Conservation (phyloP, 2,113 vertebrate genomes). For the Noctilio leporinus region DNA sequence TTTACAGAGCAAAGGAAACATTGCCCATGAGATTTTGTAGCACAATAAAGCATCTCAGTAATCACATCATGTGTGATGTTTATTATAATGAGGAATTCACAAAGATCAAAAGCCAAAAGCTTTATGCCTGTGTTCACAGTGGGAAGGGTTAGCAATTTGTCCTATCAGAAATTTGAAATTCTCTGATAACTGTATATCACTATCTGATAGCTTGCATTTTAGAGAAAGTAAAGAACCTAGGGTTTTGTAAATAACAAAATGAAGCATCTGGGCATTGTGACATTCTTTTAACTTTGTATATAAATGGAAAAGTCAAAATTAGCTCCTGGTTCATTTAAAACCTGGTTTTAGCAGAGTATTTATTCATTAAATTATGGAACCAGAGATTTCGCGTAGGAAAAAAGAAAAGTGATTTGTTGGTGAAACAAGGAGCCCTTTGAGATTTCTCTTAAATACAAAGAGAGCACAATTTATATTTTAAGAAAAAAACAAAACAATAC, state of each 20-base stretch:
- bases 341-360: not conserved
- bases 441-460: conserved; percentile 1
- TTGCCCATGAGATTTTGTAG: not conserved
- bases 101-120: not conserved
- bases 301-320: not conserved
- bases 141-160: not conserved
- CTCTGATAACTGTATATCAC: not conserved
- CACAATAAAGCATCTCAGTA: not conserved
- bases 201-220: not conserved
- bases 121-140: not conserved
- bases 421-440: not conserved
- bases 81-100: not conserved
- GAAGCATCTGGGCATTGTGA: not conserved
- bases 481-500: not conserved
- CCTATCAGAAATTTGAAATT: not conserved
- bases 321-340: not conserved
- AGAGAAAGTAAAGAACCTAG: not conserved
- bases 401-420: not conserved
- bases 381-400: not conserved
- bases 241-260: not conserved
- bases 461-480: not conserved
- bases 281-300: not conserved
- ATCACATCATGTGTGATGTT: not conserved
- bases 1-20: not conserved
- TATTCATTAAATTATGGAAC: not conserved